Base-by-base conservation (phyloP, 2,113 vertebrate genomes). In the Recurvirostra avosetta region DNA sequence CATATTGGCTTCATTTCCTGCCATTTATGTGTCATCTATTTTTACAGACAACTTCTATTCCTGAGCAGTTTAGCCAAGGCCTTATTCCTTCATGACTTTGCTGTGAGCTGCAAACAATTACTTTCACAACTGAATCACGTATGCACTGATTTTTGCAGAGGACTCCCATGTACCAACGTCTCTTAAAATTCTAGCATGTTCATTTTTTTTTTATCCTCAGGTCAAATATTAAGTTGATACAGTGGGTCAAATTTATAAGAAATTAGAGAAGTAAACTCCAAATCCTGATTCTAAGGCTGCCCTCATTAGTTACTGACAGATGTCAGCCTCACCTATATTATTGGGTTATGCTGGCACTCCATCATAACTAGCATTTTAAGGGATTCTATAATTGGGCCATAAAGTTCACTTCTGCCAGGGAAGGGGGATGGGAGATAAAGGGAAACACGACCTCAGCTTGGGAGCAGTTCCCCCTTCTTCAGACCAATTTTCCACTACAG, bases 321-420 rank as follows among this genome's bases (percentile, higher is more conserved):
- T 22, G 45, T 97, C 96, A 96, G 79, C 62, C 84, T 96, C 94
- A 90, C 96, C 91, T 97, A 71, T 94, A 59, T 97, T 97, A 96
- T 94, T 97, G 91, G 89, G 63, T 96, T 97, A 95, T 92, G 84
- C 66, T 94, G 89, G 94, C 89, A 83, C 93, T 86, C 81, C 82
- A 95, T 96, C 96, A 96, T 94, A 97, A 93, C 94, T 21, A 92
- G 49, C 67, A 90, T 96, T 97, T 97, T 97, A 97, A 96, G 82
- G 78, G 71, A 90, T 92, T 90, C 94, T 52, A 49, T 95, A 97
- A 97, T 97, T 92, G 86, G 94, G 76, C 92, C 94, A 92, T 96
- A 96, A 97, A 97, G 94, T 67, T 93, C 59, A 92, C 61, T 90
- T 94, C 63, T 94, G 81, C 92, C 56, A 88, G 63, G 36, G 52